phyloP scores from a whole-genome alignment of 2,797 vertebrate genomes.

The Sebastes aleutianus region DNA sequence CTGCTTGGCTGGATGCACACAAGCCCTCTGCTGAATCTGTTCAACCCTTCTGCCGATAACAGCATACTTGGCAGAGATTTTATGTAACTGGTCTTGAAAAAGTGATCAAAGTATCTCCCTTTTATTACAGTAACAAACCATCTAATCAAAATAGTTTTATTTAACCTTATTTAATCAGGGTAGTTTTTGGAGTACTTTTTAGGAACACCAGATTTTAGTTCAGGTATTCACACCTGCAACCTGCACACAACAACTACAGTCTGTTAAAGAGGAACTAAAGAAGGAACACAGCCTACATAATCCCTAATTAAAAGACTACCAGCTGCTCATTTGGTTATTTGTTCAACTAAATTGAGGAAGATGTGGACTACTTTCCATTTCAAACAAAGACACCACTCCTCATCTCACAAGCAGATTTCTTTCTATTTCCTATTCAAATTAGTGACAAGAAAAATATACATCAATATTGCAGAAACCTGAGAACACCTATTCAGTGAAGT shows the following conservation, averaged over 20 bases:
- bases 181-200: neutral
- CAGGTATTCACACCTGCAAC: neutral
- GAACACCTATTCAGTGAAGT: neutral
- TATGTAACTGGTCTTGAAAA: neutral
- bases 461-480: neutral
- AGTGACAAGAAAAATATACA: neutral
- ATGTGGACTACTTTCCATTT: neutral
- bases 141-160: neutral
- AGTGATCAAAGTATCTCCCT: neutral
- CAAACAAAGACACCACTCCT: neutral
- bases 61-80: neutral
- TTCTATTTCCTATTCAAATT: neutral
- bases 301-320: neutral
- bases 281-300: too few relatives aligned
- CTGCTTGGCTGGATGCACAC: conserved; percentile 7
- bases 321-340: neutral
- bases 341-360: neutral
- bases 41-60: neutral
- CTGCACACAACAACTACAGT: neutral
- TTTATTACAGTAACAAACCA: neutral
- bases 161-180: neutral
- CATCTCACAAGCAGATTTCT: neutral
- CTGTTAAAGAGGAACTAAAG: neutral
- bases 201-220: neutral
- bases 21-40: neutral